Base-by-base conservation (phyloP, 2,888 invertebrate species). In the Hipparchia semele region DNA sequence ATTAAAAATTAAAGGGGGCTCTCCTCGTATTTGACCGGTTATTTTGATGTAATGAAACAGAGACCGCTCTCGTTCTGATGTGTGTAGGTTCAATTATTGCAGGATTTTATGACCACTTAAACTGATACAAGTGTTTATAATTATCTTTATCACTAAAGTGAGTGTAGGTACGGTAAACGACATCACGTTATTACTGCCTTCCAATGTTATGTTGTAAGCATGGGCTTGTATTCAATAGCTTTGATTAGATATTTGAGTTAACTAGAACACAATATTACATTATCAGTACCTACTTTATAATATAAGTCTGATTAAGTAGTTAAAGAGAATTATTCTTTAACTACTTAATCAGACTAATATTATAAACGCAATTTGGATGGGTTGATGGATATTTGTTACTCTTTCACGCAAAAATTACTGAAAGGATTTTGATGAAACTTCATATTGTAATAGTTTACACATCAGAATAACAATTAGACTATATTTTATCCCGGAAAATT, bases 71-170 rank as follows among this genome's bases (percentile, higher is more conserved):
- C 62, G 23, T 64, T 49, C 62, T 8, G 13, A 23, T 62, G 62
- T 12, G 56, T 58, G 70, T 23, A 49, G 46, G 33, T 46, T 12
- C 56, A 58, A 70, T 70, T 65, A 70, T 13, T 58, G 65, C 33
- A 53, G 23, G 59, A 49, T 49, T 68, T 68, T 82, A 83, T 79
- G 79, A 76, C 74, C 78, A 79, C 81, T 80, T 79, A 81, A 82
- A 85, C 81, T 80, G 82, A 84, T 83, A 81, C 78, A 80, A 83
- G 82, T 82, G 23, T 23, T 13, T 23, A 23, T 6, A 6, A 8
- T 80, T 82, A 80, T 56, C 51, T 68, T 68, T 84, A 85, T 81
- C 82, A 82, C 79, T 74, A 78, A 78, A 73, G 78, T 79, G 78
- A 13, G 65, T 33, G 51, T 13, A 58, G 58, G 58, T 53, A 61